Conservation (phyloP, 2,113 vertebrate genomes). For the Ctenodactylus gundi region DNA sequence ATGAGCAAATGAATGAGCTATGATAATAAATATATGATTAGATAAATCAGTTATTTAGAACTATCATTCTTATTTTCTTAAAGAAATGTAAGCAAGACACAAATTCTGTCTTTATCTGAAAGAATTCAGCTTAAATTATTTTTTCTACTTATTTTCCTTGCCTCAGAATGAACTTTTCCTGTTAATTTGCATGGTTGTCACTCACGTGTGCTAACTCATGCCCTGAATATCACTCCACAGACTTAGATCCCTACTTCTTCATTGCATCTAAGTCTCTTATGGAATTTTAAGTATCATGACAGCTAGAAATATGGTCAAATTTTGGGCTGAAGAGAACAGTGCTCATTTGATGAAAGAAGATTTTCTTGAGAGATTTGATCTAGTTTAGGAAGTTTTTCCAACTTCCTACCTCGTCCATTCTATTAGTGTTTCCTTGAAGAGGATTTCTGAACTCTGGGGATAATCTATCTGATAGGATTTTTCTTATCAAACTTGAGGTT, state of each 20-base stretch:
- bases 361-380: neutral
- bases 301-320: neutral
- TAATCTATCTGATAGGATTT: neutral
- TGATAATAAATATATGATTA: neutral
- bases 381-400: neutral
- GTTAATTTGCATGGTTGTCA: neutral
- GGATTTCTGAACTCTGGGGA: neutral
- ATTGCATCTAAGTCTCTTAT: neutral
- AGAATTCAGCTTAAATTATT: neutral
- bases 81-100: neutral
- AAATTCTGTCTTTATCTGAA: neutral
- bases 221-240: neutral
- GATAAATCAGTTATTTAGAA: neutral
- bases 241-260: neutral
- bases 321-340: neutral
- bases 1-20: neutral
- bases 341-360: neutral
- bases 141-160: neutral
- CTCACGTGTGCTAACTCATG: neutral
- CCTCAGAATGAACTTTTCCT: neutral
- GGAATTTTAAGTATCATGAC: neutral
- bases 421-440: neutral
- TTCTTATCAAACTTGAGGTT: neutral
- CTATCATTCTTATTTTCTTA: neutral
- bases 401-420: neutral